phyloP scores from a whole-genome alignment of 2,888 invertebrate species.

The Neocrepidodera transversa region DNA sequence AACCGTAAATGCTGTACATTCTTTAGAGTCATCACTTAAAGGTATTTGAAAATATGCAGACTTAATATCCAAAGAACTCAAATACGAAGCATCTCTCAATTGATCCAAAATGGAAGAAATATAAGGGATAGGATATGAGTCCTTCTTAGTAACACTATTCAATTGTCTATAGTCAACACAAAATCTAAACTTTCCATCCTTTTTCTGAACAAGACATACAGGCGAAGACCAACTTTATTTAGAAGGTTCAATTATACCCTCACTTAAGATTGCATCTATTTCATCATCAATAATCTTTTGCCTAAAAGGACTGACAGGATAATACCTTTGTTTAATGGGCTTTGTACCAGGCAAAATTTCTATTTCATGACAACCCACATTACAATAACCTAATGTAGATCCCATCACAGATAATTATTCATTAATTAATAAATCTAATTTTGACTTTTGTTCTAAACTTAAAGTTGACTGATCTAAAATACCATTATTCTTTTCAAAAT shows the following conservation, averaged over 20 bases:
- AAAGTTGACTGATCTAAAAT: background rate
- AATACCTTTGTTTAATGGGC: background rate
- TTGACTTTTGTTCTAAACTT: background rate
- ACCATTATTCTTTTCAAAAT: background rate
- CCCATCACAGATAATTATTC: no score
- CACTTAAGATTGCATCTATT: background rate
- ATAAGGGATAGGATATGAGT: no score
- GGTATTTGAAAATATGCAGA: no score
- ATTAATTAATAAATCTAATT: no score
- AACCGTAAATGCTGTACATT: constrained; percentile 9
- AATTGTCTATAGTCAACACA: no score
- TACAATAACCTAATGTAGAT: background rate
- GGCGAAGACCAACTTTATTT: no score
- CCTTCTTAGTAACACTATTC: no score
- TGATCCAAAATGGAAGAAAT: no score
- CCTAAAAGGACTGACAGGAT: background rate
- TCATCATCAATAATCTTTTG: background rate
- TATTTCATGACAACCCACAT: background rate
- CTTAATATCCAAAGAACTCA: no score
- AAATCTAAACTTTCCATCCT: no score
- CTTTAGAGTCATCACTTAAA: no score
- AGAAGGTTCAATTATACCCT: background rate
- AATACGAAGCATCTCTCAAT: background rate
- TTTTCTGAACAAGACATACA: no score
- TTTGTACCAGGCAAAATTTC: background rate